Conservation (phyloP, 1,140 invertebrate genomes). For the Steinernema feltiae region DNA sequence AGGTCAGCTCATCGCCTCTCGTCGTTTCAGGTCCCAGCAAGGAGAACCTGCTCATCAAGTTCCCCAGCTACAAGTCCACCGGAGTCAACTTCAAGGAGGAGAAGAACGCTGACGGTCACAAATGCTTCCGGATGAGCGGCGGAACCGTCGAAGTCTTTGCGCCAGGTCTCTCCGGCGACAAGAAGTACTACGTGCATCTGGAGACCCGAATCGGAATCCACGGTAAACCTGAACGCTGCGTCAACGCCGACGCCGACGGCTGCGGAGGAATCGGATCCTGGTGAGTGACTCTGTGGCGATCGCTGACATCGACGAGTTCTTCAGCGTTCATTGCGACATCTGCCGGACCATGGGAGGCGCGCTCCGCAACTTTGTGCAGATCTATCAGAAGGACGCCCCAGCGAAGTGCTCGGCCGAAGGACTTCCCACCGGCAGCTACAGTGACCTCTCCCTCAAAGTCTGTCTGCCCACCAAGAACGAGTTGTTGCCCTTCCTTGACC, state of each 20-base stretch:
- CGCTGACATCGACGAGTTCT: conserved; percentile 10
- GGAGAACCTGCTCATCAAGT: conserved; percentile 55
- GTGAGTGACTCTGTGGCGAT: no score
- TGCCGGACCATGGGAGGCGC: conserved; percentile 51
- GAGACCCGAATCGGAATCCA: conserved; percentile 56
- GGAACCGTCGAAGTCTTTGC: conserved; percentile 54
- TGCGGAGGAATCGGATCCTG: conserved; percentile 57
- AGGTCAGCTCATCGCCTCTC: neutral
- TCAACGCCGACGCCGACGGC: conserved; percentile 54
- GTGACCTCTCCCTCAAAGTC: conserved; percentile 52
- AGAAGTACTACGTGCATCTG: conserved; percentile 55
- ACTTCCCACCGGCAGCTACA: conserved; percentile 47
- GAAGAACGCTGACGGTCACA: conserved; percentile 50
- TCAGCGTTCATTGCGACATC: conserved; percentile 56
- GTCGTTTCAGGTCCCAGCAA: conserved; percentile 50
- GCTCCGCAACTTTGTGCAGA: conserved; percentile 56
- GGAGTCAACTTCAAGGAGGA: conserved; percentile 56
- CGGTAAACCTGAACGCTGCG: conserved; percentile 55
- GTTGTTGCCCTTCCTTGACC: conserved; percentile 54
- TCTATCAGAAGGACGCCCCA: conserved; percentile 50
- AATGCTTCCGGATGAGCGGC: conserved; percentile 56
- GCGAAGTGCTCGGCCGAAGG: conserved; percentile 51
- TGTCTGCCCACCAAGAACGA: conserved; percentile 56
- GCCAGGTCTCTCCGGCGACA: conserved; percentile 48
- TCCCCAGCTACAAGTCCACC: conserved; percentile 54